phyloP scores from a whole-genome alignment of 2,113 vertebrate species.

The Phyllostomus discolor region DNA sequence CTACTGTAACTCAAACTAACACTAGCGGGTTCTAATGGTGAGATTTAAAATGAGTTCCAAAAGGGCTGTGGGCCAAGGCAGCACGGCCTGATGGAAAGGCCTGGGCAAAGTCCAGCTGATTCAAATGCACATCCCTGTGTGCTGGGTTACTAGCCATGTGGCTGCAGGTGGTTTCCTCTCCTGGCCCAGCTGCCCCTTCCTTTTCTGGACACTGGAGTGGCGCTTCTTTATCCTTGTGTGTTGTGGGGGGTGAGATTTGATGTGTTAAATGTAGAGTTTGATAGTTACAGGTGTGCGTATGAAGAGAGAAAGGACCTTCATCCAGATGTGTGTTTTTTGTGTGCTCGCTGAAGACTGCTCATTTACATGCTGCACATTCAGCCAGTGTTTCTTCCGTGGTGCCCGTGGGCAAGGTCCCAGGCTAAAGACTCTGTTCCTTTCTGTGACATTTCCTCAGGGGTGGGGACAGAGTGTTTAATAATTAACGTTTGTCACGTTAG shows the following conservation, averaged over 20 bases:
- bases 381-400: background rate
- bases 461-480: background rate
- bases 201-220: background rate
- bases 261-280: background rate
- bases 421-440: background rate
- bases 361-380: background rate
- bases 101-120: background rate
- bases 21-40: background rate
- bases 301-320: background rate
- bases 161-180: rapidly evolving
- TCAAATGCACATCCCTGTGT: background rate
- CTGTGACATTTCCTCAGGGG: background rate
- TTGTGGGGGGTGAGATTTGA: too few relatives aligned
- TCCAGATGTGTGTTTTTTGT: background rate
- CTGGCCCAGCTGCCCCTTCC: background rate
- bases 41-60: background rate
- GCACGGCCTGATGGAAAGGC: background rate
- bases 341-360: background rate
- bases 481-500: background rate
- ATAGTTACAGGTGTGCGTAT: background rate
- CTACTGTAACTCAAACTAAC: background rate
- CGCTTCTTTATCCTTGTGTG: background rate
- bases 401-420: background rate
- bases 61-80: background rate
- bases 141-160: background rate